Base-by-base conservation (phyloP, 2,888 invertebrate genomes). In the Petrophora chlorosata region DNA sequence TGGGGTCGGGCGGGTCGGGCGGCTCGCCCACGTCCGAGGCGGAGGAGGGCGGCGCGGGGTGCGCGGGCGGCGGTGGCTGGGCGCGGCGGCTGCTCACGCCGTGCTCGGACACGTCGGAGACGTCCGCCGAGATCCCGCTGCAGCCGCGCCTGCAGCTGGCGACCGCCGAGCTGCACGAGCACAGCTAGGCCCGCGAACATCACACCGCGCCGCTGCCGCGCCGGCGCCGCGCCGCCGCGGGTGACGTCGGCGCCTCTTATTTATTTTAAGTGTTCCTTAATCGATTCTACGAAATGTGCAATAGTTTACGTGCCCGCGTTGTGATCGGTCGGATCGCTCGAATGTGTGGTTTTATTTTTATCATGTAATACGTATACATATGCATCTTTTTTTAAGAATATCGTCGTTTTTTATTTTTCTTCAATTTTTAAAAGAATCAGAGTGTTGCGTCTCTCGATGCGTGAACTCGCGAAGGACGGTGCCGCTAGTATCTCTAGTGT, bases 121-220 rank as follows among this genome's bases (percentile, higher is more conserved):
- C 78, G 8, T 87, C 89, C 1, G 74, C 76, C 2, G 90, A 89
- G 62, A 85, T 87, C 44, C 85, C 88, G 2, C 62, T 88, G 32
- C 90, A 88, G 63, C 88, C 88, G 8, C 56, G 71, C 25, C 76
- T 88, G 54, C 85, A 85, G 54, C 70, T 89, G 40, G 80, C 85
- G 23, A 79, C 76, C 12, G 74, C 62, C 35, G 85, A 86, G 42
- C 63, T 85, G 39, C 61, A 81, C 51, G 76, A 74, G 33, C 74
- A 73, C 67, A 79, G 81, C 56, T 86, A 85, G 59, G 36, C 41
- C 10, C 33, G 25, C 28, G 7, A 19, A 3, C 26, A 26, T 5
- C 23, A 3, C 41, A 2, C 41, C 7, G 9, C 33, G n/a, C 32
- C n/a, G 13, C 14, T 19, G n/a, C 28, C 26, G 33, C 16, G 23